A percentile compares a stretch with the other conserved stretches of the same genome.
Conservation (phyloP, 2,797 vertebrate genomes). For the Arctocebus calabarensis region DNA sequence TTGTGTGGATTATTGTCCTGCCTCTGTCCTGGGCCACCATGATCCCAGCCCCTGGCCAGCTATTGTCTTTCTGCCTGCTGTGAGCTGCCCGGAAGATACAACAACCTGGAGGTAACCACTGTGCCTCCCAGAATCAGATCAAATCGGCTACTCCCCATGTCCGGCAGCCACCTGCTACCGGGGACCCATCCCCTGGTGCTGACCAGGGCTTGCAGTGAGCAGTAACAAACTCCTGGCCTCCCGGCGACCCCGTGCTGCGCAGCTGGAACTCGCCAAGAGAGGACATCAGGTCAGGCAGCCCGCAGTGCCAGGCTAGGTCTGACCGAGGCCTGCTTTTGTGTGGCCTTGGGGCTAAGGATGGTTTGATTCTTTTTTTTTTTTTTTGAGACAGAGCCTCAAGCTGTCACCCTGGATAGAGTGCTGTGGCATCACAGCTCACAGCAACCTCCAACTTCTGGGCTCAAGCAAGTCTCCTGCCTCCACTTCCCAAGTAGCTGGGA, state of each 20-base stretch:
- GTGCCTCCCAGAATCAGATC: neutral
- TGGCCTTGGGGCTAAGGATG: neutral
- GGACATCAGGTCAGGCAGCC: accelerated
- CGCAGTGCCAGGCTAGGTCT: too few species aligned
- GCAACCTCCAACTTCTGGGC: too few species aligned
- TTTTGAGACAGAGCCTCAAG: neutral
- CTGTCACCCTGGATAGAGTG: neutral
- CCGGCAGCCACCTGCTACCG: neutral
- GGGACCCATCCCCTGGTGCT: too few species aligned
- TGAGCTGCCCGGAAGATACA: neutral
- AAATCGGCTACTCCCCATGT: accelerated
- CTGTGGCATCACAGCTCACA: too few species aligned
- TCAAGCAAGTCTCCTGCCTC: too few species aligned
- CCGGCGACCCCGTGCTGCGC: accelerated
- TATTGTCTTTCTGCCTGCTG: accelerated
- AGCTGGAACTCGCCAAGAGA: accelerated
- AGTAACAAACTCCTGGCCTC: neutral
- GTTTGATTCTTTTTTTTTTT: neutral
- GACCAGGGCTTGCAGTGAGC: neutral
- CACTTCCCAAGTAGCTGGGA: too few species aligned
- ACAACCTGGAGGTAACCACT: accelerated
- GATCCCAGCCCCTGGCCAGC: accelerated
- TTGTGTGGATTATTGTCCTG: too few species aligned
- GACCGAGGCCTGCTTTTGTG: neutral
- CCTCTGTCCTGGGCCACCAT: too few species aligned